Evolutionary conservation across 1,140 invertebrate genomes (phyloP), one percentile per base, ranked within the genome.

Genomic region (Drosophila pectinifera): DNA sequence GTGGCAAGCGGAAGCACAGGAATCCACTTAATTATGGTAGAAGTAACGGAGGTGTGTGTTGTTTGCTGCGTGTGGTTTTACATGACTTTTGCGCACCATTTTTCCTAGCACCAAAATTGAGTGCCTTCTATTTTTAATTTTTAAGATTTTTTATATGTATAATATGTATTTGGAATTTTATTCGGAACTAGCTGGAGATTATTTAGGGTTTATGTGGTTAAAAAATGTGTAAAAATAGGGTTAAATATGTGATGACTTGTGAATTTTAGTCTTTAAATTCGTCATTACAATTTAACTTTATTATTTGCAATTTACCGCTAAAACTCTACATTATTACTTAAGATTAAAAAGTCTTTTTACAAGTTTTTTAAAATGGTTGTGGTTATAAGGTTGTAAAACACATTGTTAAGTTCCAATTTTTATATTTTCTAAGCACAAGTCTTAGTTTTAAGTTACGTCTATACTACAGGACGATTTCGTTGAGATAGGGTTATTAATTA

Each of bases 41-140:
- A 91, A 90, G 82, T 89, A 81, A 83, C 73, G 84, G 90, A 91
- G 90, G 79, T 92, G 84, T 91, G 91, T 92, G 82, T 81, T 90
- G 80, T 90, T 90, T 90, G 86, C 81, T 88, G 86, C 81, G 90
- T 91, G 90, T 91, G 84, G 77, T 91, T 91, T 86, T 91, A 49
- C 75, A 89, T 89, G 84, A 92, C 73, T 89, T 91, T 80, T 65
- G 55, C 81, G 90, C 91, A 91, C 91, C 88, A 31, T 80, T 91
- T 62, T 91, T 69, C 74, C 54, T 64, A 80, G 80, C 84, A 89
- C 84, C 80, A 67, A 39, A 22, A 36, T 53, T 73, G 63, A 79
- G 83, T 88, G 84, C 83, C 79, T 85, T 73, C 61, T 48, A 54
- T 84, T 54, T 57, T 22, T 42, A 70, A 56, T 45, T 20, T 36